Conservation (phyloP, 2,797 vertebrate genomes). For the Gephyroberyx darwinii region DNA sequence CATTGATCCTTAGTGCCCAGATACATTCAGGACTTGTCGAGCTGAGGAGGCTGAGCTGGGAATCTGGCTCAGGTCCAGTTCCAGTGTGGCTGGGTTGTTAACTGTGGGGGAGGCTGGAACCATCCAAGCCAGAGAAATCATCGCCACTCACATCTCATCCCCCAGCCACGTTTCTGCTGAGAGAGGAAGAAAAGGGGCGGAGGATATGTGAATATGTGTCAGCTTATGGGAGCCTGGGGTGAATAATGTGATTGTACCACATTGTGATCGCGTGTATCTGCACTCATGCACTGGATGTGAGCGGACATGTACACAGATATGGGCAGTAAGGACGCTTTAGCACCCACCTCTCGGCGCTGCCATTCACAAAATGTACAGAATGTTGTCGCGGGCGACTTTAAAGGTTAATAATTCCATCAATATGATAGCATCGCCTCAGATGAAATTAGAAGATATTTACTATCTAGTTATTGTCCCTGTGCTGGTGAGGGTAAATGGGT, state of each 20-base stretch:
- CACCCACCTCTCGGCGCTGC: background rate
- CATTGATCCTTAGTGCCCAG: conserved; percentile 41
- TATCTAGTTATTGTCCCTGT: conserved; percentile 4
- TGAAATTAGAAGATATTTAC: conserved; percentile 8
- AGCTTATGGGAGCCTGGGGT: conserved; percentile 52
- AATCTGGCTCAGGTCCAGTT: conserved; percentile 56
- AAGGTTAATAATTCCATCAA: conserved; percentile 45
- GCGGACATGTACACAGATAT: conserved; percentile 15
- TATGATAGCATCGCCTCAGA: conserved; percentile 33
- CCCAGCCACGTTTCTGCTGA: conserved; percentile 59
- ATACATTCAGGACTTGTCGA: conserved; percentile 36
- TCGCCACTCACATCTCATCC: conserved; percentile 57
- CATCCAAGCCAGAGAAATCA: conserved; percentile 57
- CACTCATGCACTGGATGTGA: conserved; percentile 23
- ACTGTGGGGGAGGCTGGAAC: conserved; percentile 50
- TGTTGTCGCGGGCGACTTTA: conserved; percentile 7
- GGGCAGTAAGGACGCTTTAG: conserved; percentile 1
- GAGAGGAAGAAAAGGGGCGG: conserved; percentile 50
- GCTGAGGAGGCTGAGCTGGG: conserved; percentile 46
- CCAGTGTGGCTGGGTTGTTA: conserved; percentile 49
- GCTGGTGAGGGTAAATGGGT: conserved; percentile 1
- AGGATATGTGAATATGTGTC: conserved; percentile 64
- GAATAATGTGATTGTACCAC: conserved; percentile 59
- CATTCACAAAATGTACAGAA: background rate
- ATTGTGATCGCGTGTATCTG: conserved; percentile 6